phyloP scores from a whole-genome alignment of 2,113 vertebrate species.

The Anas platyrhynchos region DNA sequence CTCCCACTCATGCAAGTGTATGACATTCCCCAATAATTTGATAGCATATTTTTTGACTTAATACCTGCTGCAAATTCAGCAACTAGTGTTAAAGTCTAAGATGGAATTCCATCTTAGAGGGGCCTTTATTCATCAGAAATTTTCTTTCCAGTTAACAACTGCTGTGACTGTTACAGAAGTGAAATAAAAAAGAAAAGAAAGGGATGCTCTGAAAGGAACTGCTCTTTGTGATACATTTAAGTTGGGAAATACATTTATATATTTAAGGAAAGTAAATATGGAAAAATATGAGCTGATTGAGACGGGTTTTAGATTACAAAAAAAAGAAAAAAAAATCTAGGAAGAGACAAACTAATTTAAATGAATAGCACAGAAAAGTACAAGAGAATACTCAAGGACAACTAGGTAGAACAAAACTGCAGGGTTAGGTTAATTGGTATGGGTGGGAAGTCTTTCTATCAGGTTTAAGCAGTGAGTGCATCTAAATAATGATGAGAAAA shows the following conservation, averaged over 20 bases:
- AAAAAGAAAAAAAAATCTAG: not conserved
- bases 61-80: not conserved
- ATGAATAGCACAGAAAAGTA: conserved; percentile 25
- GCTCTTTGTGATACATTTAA: not conserved
- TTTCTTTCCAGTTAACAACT: not conserved
- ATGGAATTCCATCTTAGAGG: not conserved
- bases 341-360: conserved; percentile 58
- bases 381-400: conserved; percentile 62
- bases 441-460: conserved; percentile 65
- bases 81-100: not conserved
- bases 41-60: not conserved
- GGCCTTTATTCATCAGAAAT: not conserved
- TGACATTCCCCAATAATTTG: not conserved
- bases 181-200: not conserved
- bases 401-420: conserved; percentile 53
- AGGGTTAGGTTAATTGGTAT: conserved; percentile 73
- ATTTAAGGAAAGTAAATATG: conserved; percentile 42
- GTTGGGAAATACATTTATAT: not conserved
- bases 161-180: not conserved
- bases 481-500: conserved; percentile 77
- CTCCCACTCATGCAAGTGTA: not conserved
- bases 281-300: conserved; percentile 32
- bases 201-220: not conserved
- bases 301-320: conserved; percentile 55
- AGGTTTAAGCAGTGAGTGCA: conserved; percentile 47